A percentile compares a stretch with the other conserved stretches of the same genome.
Conservation (phyloP, 2,888 invertebrate species). For the Leptinotarsa haldemani region DNA sequence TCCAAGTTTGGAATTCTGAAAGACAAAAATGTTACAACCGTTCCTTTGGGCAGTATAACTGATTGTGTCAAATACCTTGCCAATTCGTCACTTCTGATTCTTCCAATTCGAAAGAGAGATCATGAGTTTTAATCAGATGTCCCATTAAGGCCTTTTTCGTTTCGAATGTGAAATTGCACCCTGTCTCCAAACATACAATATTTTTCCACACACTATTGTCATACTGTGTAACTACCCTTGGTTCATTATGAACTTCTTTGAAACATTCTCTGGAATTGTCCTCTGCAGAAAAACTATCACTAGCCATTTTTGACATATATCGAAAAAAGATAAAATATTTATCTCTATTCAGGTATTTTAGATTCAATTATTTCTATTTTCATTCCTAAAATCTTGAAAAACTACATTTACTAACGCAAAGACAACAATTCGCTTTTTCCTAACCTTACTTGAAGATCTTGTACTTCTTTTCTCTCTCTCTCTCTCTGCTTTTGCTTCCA, state of each 20-base stretch:
- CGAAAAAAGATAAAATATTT: background rate
- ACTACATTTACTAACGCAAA: too few species aligned
- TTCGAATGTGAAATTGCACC: background rate
- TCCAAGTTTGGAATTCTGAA: constrained; percentile 12
- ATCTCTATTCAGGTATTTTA: background rate
- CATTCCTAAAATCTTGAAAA: background rate
- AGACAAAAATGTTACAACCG: background rate
- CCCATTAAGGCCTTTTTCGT: background rate
- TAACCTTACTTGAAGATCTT: background rate
- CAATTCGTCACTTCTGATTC: constrained; percentile 16
- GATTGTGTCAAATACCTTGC: constrained; percentile 9
- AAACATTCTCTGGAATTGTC: background rate
- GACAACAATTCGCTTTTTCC: too few species aligned
- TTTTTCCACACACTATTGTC: constrained; percentile 15
- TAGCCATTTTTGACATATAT: background rate
- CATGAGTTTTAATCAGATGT: constrained; percentile 5
- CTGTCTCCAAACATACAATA: constrained; percentile 5
- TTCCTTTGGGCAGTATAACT: background rate
- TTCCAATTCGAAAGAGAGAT: constrained; percentile 13
- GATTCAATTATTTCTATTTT: background rate
- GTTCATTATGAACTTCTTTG: constrained; percentile 14
- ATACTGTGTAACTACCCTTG: background rate
- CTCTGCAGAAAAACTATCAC: background rate
- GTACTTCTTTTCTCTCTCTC: background rate
- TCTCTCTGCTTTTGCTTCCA: background rate